phyloP scores from a whole-genome alignment of 1,140 invertebrate genomes.

The Bombus vancouverensis region DNA sequence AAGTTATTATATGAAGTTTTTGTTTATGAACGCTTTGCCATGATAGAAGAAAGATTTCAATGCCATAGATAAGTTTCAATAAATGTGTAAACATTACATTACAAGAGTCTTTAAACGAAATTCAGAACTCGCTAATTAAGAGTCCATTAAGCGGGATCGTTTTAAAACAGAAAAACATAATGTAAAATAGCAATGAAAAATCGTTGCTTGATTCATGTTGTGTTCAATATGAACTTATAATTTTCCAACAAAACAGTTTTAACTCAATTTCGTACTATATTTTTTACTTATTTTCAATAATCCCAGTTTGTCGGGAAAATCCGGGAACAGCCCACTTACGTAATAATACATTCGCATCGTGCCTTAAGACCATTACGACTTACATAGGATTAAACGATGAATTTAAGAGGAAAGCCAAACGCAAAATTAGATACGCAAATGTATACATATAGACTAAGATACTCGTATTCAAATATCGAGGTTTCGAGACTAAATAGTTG shows the following conservation, averaged over 20 bases:
- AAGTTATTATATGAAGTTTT: not conserved
- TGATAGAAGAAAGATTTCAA: not conserved
- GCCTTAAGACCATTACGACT: constrained; percentile 43
- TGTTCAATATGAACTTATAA: not conserved
- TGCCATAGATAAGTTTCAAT: not conserved
- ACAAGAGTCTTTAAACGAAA: not conserved
- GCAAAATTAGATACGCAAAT: not conserved
- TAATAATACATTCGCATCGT: constrained; percentile 19
- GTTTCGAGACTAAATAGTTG: constrained; percentile 7
- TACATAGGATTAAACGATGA: constrained; percentile 31
- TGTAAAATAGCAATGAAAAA: not conserved
- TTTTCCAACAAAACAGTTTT: not conserved
- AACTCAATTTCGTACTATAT: not conserved
- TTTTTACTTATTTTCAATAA: not conserved
- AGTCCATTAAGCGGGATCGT: too few relatives aligned
- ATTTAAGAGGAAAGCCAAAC: constrained; percentile 29
- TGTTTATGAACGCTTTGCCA: not conserved
- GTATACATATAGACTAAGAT: not conserved
- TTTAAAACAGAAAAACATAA: not conserved
- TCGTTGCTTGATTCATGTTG: not conserved
- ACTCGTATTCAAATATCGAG: not conserved
- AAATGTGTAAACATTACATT: not conserved
- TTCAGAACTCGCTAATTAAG: not conserved
- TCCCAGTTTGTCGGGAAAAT: not conserved
- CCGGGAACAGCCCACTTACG: not conserved